Percentiles rank a stretch among this genome's conserved stretches.
Evolutionary conservation across 2,113 vertebrate species (phyloP).

Genomic region (Trichomycterus rosablanca): DNA sequence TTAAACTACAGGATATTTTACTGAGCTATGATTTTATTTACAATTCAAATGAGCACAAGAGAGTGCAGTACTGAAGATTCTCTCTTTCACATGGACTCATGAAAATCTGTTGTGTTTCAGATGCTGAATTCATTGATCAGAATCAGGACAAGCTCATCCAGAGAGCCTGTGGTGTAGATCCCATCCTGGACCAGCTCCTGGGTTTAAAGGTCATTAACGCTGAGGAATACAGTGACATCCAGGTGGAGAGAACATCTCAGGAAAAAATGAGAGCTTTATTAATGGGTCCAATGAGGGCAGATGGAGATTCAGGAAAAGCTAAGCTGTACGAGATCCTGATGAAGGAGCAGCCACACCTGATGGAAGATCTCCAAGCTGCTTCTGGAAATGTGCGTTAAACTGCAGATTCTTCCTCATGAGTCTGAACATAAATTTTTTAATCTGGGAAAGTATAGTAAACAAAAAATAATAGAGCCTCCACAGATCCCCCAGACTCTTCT

Average conservation of each 20-base stretch:
- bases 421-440: too few relatives aligned
- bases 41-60: too few relatives aligned
- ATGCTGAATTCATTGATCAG: slow-evolving; percentile 45
- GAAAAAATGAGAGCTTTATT: slow-evolving; percentile 31
- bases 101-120: slow-evolving; percentile 29
- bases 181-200: slow-evolving; percentile 54
- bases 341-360: background rate
- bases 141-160: background rate
- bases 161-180: background rate
- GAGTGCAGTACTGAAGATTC: too few relatives aligned
- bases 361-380: slow-evolving; percentile 27
- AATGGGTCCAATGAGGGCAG: background rate
- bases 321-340: slow-evolving; percentile 23
- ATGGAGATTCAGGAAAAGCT: slow-evolving; percentile 20
- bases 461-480: too few relatives aligned
- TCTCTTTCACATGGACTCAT: too few relatives aligned
- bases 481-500: too few relatives aligned
- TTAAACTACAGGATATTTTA: too few relatives aligned
- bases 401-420: too few relatives aligned
- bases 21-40: background rate
- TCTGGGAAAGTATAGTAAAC: too few relatives aligned
- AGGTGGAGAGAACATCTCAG: background rate
- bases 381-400: too few relatives aligned
- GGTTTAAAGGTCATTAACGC: background rate
- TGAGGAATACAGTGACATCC: background rate